Percentiles rank a stretch among this genome's conserved stretches.
Conservation (phyloP, 2,113 vertebrate genomes). For the Pavo muticus region DNA sequence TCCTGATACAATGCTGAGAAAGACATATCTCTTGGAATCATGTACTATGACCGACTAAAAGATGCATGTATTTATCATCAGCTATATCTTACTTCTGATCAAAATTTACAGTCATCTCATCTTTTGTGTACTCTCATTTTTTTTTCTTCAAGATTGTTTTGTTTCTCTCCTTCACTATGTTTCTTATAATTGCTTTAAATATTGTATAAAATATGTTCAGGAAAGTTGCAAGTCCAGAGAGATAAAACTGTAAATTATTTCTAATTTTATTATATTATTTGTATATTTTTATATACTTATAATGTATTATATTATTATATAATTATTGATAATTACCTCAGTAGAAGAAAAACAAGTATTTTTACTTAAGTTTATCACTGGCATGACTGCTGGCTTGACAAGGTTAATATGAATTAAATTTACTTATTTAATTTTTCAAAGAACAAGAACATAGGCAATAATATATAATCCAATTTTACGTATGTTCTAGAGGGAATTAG, state of each 20-base stretch:
- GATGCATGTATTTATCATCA: background rate
- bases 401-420: background rate
- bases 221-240: background rate
- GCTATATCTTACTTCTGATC: background rate
- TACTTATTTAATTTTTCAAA: background rate
- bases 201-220: background rate
- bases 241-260: background rate
- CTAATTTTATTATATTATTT: too few species aligned
- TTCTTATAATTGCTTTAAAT: background rate
- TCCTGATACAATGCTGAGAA: background rate
- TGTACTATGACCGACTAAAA: background rate
- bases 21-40: background rate
- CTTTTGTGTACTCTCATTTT: background rate
- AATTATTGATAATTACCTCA: background rate
- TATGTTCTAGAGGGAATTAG: background rate
- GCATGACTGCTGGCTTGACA: background rate
- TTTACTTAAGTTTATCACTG: background rate
- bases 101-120: background rate
- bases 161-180: background rate
- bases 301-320: too few species aligned
- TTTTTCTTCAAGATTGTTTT: background rate
- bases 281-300: too few species aligned
- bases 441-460: background rate
- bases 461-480: background rate
- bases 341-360: background rate